Percentiles rank a stretch among this genome's conserved stretches.
Evolutionary conservation across 2,113 vertebrate species (phyloP).

Genomic region (Prionailurus bengalensis): DNA sequence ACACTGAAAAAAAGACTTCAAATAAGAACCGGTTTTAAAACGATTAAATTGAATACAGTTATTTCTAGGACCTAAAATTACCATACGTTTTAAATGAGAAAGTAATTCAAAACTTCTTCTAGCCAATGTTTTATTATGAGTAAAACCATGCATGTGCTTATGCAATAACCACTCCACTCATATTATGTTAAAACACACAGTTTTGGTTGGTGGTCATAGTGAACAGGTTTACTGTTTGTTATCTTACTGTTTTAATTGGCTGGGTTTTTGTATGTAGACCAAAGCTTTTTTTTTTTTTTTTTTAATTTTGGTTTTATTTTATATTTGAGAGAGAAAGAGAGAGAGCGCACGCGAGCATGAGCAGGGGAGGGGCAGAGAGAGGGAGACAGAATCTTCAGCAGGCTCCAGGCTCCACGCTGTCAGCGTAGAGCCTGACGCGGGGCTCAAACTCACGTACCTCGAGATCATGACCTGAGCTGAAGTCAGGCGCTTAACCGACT

Average conservation of each 20-base stretch:
- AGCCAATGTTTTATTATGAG: not conserved
- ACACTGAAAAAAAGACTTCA: not conserved
- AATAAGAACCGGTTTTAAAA: not conserved
- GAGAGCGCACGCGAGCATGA: too few relatives aligned
- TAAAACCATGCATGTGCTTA: not conserved
- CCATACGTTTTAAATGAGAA: not conserved
- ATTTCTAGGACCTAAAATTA: conserved; percentile 29
- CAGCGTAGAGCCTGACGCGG: too few relatives aligned
- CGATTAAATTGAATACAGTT: not conserved
- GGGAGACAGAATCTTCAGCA: too few relatives aligned
- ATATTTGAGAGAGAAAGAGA: too few relatives aligned
- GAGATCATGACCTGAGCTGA: too few relatives aligned
- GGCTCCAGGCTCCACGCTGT: too few relatives aligned
- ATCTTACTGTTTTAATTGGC: not conserved
- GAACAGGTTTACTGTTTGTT: not conserved
- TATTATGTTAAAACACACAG: not conserved
- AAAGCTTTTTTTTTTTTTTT: not conserved
- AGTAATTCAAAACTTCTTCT: not conserved
- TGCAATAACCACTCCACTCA: not conserved
- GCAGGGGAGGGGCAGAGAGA: too few relatives aligned
- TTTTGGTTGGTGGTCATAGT: too few relatives aligned
- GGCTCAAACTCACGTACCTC: too few relatives aligned
- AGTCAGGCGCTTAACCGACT: too few relatives aligned
- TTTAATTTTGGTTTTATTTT: not conserved
- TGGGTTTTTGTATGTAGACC: not conserved